Evolutionary conservation across 2,888 invertebrate species (phyloP).

Genomic region (Laspeyria flexula): DNA sequence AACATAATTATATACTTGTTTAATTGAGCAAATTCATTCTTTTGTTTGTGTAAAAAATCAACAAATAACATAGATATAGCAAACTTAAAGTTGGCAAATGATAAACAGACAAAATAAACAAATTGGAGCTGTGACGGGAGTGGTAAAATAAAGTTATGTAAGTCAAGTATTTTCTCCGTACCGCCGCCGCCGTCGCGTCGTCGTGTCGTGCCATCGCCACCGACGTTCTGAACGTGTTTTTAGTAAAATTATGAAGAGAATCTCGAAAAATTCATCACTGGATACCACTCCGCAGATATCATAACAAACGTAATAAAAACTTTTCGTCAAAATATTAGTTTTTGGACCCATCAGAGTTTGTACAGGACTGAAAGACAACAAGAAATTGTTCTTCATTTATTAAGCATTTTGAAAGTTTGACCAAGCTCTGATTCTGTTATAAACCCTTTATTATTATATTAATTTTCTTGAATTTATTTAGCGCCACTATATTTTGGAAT

Average conservation of each 20-base stretch:
- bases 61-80: too few relatives aligned
- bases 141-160: constrained; percentile 46
- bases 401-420: constrained; percentile 52
- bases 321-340: constrained; percentile 66
- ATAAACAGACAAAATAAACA: constrained; percentile 36
- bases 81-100: constrained; percentile 8
- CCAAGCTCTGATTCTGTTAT: constrained; percentile 48
- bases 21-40: too few relatives aligned
- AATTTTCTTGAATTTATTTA: too few relatives aligned
- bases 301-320: constrained; percentile 69
- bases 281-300: constrained; percentile 53
- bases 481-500: too few relatives aligned
- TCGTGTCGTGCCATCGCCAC: constrained; percentile 3
- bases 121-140: constrained; percentile 42
- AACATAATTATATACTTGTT: too few relatives aligned
- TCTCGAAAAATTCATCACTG: constrained; percentile 53
- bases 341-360: constrained; percentile 56
- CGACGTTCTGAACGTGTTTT: constrained; percentile 48
- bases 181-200: not conserved
- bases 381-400: constrained; percentile 53
- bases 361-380: constrained; percentile 60
- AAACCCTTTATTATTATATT: constrained; percentile 36
- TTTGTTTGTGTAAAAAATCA: too few relatives aligned
- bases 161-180: constrained; percentile 36
- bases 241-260: constrained; percentile 53